phyloP scores from a whole-genome alignment of 2,797 vertebrate species.

The Malurus leucopterus region DNA sequence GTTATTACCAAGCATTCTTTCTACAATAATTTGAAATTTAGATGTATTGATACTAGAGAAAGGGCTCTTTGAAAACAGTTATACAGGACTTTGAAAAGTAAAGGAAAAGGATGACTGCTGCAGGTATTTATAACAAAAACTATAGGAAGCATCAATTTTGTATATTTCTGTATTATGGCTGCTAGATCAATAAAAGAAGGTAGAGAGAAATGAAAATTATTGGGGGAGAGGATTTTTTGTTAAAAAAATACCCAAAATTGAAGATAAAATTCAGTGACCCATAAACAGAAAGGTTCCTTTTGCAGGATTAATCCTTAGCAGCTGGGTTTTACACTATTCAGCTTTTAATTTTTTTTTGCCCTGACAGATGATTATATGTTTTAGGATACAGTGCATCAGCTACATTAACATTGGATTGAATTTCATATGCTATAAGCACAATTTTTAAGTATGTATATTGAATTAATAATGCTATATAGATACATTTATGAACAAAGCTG shows the following conservation, averaged over 20 bases:
- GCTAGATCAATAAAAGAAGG: background rate
- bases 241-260: background rate
- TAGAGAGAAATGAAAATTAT: background rate
- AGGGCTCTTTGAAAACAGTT: background rate
- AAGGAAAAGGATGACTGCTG: background rate
- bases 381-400: background rate
- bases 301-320: background rate
- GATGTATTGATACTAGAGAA: background rate
- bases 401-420: background rate
- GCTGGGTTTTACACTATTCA: background rate
- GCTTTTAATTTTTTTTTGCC: background rate
- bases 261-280: background rate
- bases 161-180: background rate
- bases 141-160: background rate
- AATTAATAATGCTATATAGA: background rate
- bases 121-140: background rate
- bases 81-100: background rate
- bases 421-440: background rate
- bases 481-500: background rate
- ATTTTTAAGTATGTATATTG: background rate
- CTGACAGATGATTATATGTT: background rate
- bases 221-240: accelerated
- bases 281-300: background rate
- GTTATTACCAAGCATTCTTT: background rate
- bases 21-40: background rate